Percentiles rank a stretch among this genome's conserved stretches.
Evolutionary conservation across 2,888 invertebrate species (phyloP).

Genomic region (Eledona agricola): DNA sequence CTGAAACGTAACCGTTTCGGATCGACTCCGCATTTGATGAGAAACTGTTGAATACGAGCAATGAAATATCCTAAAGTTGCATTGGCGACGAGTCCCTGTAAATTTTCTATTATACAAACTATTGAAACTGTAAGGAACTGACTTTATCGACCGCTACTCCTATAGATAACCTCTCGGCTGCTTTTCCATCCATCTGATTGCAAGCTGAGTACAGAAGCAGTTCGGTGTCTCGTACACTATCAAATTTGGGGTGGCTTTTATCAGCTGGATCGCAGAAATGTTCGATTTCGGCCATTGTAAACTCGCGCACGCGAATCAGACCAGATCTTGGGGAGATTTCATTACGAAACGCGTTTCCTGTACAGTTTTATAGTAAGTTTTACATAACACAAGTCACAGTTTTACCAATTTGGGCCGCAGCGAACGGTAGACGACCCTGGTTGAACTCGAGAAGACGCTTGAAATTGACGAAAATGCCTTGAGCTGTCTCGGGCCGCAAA

Average conservation of each 20-base stretch:
- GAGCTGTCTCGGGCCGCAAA: constrained; percentile 97
- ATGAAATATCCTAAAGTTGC: constrained; percentile 98
- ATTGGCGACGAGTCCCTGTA: constrained; percentile 87
- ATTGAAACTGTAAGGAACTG: constrained; percentile 40
- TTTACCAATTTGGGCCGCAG: constrained; percentile 96
- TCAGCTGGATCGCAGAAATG: constrained; percentile 95
- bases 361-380: constrained; percentile 7
- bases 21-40: constrained; percentile 89
- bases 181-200: constrained; percentile 96
- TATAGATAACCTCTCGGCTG: constrained; percentile 79
- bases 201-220: constrained; percentile 93
- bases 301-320: constrained; percentile 93
- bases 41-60: constrained; percentile 91
- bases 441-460: constrained; percentile 97
- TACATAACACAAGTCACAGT: too few species aligned
- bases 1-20: constrained; percentile 88
- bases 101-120: too few species aligned
- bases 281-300: constrained; percentile 99
- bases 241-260: constrained; percentile 92
- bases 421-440: constrained; percentile 95
- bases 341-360: constrained; percentile 95
- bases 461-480: constrained; percentile 99
- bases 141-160: constrained; percentile 86
- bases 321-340: constrained; percentile 99
- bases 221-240: constrained; percentile 74